Evolutionary conservation across 1,140 invertebrate genomes (phyloP).

Genomic region (Charaxes varanes): DNA sequence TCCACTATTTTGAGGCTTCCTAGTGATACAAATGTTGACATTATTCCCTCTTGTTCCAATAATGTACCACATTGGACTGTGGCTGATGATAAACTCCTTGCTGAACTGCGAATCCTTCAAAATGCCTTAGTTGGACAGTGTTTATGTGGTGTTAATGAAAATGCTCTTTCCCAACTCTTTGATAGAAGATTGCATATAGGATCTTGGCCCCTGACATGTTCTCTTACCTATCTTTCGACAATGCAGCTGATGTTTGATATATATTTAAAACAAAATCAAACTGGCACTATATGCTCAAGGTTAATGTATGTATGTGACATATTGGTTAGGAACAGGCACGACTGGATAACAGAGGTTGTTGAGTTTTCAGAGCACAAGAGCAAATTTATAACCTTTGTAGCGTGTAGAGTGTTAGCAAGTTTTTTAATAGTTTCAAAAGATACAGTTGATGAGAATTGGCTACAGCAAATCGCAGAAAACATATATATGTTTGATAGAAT

Average conservation of each 20-base stretch:
- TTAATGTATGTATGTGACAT: slow-evolving; percentile 86
- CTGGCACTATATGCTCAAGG: slow-evolving; percentile 85
- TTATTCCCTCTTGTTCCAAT: slow-evolving; percentile 51
- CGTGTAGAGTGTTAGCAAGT: slow-evolving; percentile 85
- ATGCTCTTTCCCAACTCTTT: slow-evolving; percentile 80
- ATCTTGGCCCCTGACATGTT: slow-evolving; percentile 82
- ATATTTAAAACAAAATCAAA: slow-evolving; percentile 87
- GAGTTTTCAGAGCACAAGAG: slow-evolving; percentile 84
- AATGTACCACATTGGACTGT: slow-evolving; percentile 44
- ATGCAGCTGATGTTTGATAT: slow-evolving; percentile 89
- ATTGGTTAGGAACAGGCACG: slow-evolving; percentile 86
- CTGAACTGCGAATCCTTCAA: slow-evolving; percentile 71
- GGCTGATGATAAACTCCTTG: slow-evolving; percentile 52
- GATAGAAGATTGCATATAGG: slow-evolving; percentile 78
- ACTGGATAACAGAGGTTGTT: slow-evolving; percentile 87
- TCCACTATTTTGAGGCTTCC: slow-evolving; percentile 49
- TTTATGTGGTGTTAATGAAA: slow-evolving; percentile 84
- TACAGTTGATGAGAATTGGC: slow-evolving; percentile 83
- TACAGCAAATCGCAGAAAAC: slow-evolving; percentile 83
- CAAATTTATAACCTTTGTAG: slow-evolving; percentile 86
- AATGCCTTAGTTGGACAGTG: slow-evolving; percentile 82
- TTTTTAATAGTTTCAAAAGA: slow-evolving; percentile 89
- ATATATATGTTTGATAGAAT: slow-evolving; percentile 75
- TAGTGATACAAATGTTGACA: slow-evolving; percentile 39
- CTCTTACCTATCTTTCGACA: slow-evolving; percentile 85